These are phyloP conservation scores for Eupithecia inturbata DNA, from an alignment of 2,888 invertebrate species.

Conservation along the genomic window DNA sequence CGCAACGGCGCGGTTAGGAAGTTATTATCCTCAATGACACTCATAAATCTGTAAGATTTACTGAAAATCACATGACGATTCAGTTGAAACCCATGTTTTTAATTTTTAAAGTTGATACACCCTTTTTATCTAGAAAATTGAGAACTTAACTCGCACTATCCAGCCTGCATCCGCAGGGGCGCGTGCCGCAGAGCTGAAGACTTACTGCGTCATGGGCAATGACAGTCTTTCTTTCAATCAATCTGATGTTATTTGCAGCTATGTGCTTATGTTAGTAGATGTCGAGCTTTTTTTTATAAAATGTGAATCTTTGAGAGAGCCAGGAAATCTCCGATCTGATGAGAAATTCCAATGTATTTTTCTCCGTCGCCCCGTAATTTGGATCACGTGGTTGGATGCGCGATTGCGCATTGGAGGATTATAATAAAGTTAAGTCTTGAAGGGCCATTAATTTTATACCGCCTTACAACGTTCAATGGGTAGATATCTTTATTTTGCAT, in stretches of 20 bases:
- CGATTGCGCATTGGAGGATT: constrained; percentile 68
- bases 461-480: constrained; percentile 54
- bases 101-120: background rate
- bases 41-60: constrained; percentile 3
- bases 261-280: too few relatives aligned
- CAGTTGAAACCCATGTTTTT: background rate
- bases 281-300: too few relatives aligned
- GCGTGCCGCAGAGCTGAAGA: too few relatives aligned
- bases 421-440: constrained; percentile 68
- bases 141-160: too few relatives aligned
- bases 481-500: constrained; percentile 38
- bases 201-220: too few relatives aligned
- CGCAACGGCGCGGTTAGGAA: background rate
- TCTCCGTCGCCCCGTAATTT: constrained; percentile 70
- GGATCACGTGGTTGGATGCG: constrained; percentile 69
- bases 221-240: too few relatives aligned
- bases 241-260: too few relatives aligned
- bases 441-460: constrained; percentile 67
- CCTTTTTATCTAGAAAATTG: too few relatives aligned
- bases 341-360: constrained; percentile 75
- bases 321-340: constrained; percentile 36
- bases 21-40: constrained; percentile 1
- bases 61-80: background rate
- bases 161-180: too few relatives aligned
- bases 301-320: background rate